These are phyloP conservation scores for Chrysogorgia sp. DNA, from an alignment of 92 coral and sea anemone genomes.

Conservation along the genomic window DNA sequence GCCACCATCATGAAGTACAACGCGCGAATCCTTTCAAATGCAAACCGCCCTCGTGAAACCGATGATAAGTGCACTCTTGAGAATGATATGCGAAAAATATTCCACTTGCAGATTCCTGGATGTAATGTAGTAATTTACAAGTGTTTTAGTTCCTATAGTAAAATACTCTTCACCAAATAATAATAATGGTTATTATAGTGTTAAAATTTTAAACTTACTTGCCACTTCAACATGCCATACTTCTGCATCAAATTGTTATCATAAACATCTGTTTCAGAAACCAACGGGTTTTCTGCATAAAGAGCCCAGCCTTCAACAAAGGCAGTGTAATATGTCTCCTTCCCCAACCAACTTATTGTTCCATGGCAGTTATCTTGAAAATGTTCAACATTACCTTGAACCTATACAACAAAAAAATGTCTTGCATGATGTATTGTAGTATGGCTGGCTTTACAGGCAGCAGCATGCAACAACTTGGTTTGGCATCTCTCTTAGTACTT, in stretches of 20 bases:
- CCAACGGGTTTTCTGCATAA: conserved; percentile 93
- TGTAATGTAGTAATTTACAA: too few species aligned
- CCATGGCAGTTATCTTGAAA: conserved; percentile 89
- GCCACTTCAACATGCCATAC: conserved; percentile 94
- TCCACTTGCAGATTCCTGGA: too few species aligned
- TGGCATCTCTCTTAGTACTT: too few species aligned
- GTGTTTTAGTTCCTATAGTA: too few species aligned
- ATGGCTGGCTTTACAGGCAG: too few species aligned
- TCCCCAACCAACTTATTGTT: conserved; percentile 79
- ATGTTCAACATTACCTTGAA: conserved; percentile 86
- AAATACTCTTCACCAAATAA: neutral
- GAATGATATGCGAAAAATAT: too few species aligned
- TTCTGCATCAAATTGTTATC: conserved; percentile 82
- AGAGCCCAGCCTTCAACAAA: conserved; percentile 96
- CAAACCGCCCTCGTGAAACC: too few species aligned
- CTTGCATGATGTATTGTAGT: too few species aligned
- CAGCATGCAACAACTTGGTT: too few species aligned
- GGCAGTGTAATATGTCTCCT: conserved; percentile 86
- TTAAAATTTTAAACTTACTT: conserved; percentile 54
- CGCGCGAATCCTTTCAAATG: too few species aligned
- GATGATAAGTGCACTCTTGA: too few species aligned
- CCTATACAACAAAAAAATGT: conserved; percentile 46
- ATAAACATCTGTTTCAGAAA: conserved; percentile 81
- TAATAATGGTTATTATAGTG: neutral
- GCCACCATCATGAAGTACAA: too few species aligned